phyloP scores from a whole-genome alignment of 2,113 vertebrate species.

The Pituophis catenifer region DNA sequence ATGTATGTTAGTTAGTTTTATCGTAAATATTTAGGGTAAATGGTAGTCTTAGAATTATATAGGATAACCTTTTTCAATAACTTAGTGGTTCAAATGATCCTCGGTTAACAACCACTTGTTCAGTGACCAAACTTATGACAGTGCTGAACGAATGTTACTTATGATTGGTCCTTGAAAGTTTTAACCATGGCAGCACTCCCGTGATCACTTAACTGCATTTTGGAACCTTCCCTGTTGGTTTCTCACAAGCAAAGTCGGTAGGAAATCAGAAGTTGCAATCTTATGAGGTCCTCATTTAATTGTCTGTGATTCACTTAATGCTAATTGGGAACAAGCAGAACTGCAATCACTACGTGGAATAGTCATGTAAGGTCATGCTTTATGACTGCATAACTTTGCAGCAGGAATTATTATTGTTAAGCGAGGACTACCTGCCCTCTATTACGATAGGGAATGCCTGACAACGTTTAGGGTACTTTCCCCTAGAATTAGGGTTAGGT shows the following conservation, averaged over 20 bases:
- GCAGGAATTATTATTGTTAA: not conserved
- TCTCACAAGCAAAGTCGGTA: not conserved
- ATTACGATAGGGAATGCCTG: not conserved
- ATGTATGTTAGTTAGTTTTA: not conserved
- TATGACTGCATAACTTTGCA: not conserved
- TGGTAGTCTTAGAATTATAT: not conserved
- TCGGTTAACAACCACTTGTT: not conserved
- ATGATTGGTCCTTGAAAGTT: not conserved
- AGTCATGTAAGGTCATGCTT: not conserved
- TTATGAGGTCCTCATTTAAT: not conserved
- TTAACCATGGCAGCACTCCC: not conserved
- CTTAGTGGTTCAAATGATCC: not conserved
- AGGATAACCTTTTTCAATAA: not conserved
- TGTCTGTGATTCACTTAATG: not conserved
- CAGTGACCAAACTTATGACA: not conserved
- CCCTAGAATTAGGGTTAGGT: not conserved
- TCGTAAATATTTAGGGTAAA: not conserved
- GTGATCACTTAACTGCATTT: not conserved
- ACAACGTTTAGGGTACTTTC: not conserved
- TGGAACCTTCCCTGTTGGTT: not conserved
- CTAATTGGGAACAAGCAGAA: not conserved
- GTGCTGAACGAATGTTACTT: not conserved
- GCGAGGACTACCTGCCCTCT: not conserved
- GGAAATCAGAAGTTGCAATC: not conserved
- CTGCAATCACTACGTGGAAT: not conserved